Base-by-base conservation (phyloP, 23 tunicate species). In the Trididemnum nubilum region DNA sequence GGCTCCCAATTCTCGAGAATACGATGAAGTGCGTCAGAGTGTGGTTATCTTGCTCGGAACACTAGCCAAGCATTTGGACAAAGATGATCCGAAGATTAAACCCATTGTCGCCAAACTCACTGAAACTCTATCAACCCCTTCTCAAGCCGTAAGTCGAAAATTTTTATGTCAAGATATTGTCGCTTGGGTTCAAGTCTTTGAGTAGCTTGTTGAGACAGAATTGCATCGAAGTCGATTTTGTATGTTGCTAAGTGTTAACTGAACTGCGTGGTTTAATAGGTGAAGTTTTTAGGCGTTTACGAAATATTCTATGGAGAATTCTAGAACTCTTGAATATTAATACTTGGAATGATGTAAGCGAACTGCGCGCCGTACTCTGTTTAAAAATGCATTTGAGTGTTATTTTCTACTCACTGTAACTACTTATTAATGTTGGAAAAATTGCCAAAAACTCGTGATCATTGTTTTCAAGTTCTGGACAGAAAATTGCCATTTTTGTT, bases 61-160 rank as follows among this genome's bases (percentile, higher is more conserved):
- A 0, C 80, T 95, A 37, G 99, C 99, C 21, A 78, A 83, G 28
- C 99, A 95, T 95, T 60, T 95, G 64, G 92, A 90, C 72, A 82
- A 82, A 59, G 83, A 66, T 63, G 85, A 95, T 57, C 92, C 99
- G 54, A 86, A 83, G 72, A 87, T 95, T 23, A 90, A 90, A 60
- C 99, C 99, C 0, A 95, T 95, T 65, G 90, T 95, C 9, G 96
- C 92, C 21, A 89, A 95, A 75, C 96, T 95, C 1, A 90, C 89
- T 12, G 96, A 90, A 49, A 83, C 96, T 18, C 77, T 95, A 5
- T 89, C 96, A 0, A 90, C 95, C 33, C 99, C 99, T 12, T 90
- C 99, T 3, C 96, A 95, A 74, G 81, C 82, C 51, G 98, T 93
- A 44, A 71, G 87, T 72, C 21, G 15, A 40, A n/a, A n/a, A n/a